Percentiles rank a stretch among this genome's conserved stretches.
These are phyloP conservation scores for Macrotis lagotis DNA, from an alignment of 2,113 vertebrate genomes.

Conservation along the genomic window DNA sequence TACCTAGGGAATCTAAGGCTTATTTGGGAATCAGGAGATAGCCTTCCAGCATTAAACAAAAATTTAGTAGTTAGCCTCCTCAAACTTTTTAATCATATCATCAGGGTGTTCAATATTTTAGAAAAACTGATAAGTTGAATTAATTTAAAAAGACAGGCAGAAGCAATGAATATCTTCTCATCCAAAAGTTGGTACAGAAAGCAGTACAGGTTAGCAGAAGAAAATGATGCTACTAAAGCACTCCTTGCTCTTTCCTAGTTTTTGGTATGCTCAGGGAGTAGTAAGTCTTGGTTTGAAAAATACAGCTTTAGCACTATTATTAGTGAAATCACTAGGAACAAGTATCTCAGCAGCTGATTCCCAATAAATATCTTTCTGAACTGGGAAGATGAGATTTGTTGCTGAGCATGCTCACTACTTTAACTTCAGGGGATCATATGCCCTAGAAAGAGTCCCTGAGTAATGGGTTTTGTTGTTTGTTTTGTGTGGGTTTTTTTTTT, in stretches of 20 bases:
- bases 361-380: neutral
- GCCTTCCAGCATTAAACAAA: neutral
- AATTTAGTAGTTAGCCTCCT: neutral
- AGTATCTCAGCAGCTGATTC: neutral
- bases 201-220: neutral
- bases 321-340: conserved; percentile 25
- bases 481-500: too few relatives aligned
- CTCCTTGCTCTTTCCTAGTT: neutral
- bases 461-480: neutral
- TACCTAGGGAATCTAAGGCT: neutral
- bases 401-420: neutral
- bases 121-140: neutral
- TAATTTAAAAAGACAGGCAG: neutral
- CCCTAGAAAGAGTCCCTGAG: neutral
- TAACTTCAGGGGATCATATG: neutral
- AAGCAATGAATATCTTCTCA: neutral
- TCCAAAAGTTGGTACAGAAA: neutral
- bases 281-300: conserved; percentile 34
- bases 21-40: neutral
- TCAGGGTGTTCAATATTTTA: neutral
- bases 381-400: neutral
- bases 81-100: neutral
- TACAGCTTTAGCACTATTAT: conserved; percentile 6
- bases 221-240: neutral
- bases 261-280: conserved; percentile 4